These are phyloP conservation scores for Campoletis raptor DNA, from an alignment of 2,888 invertebrate species.

Conservation along the genomic window DNA sequence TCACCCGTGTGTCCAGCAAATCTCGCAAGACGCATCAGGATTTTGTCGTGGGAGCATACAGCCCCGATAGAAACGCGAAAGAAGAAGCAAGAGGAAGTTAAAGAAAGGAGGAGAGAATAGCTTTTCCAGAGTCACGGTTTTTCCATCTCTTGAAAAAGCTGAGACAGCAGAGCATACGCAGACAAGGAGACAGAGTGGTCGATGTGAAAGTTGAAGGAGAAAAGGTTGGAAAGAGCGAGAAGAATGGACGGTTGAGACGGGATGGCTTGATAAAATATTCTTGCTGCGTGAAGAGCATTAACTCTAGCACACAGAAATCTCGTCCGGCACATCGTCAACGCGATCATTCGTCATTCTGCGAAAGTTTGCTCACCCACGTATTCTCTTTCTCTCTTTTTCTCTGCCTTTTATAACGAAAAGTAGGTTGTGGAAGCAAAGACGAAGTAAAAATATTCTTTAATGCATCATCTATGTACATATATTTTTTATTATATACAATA, in stretches of 20 bases:
- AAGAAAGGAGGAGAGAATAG: constrained; percentile 41
- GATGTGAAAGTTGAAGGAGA: constrained; percentile 37
- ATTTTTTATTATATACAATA: constrained; percentile 8
- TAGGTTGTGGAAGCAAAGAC: constrained; percentile 15
- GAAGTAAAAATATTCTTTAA: constrained; percentile 5
- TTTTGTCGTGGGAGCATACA: constrained; percentile 55
- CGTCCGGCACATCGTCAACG: constrained; percentile 76
- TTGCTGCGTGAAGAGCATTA: constrained; percentile 73
- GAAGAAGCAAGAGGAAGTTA: constrained; percentile 37
- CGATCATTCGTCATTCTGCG: constrained; percentile 74
- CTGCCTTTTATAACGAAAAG: constrained; percentile 14
- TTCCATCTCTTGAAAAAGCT: constrained; percentile 61
- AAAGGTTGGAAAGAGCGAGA: constrained; percentile 33
- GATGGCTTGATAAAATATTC: constrained; percentile 72
- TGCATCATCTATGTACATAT: background rate
- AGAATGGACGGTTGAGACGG: constrained; percentile 47
- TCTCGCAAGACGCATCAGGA: constrained; percentile 72
- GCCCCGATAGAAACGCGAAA: constrained; percentile 30
- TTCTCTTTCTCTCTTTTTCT: constrained; percentile 21
- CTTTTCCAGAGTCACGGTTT: constrained; percentile 55
- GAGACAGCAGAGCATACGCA: constrained; percentile 50
- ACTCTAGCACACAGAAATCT: constrained; percentile 75
- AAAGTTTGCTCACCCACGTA: constrained; percentile 65
- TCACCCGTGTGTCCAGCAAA: constrained; percentile 75
- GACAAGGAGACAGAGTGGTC: constrained; percentile 24